Conservation (phyloP, 35 echinoderm and acorn worm species). For the Heliocidaris tuberculata region DNA sequence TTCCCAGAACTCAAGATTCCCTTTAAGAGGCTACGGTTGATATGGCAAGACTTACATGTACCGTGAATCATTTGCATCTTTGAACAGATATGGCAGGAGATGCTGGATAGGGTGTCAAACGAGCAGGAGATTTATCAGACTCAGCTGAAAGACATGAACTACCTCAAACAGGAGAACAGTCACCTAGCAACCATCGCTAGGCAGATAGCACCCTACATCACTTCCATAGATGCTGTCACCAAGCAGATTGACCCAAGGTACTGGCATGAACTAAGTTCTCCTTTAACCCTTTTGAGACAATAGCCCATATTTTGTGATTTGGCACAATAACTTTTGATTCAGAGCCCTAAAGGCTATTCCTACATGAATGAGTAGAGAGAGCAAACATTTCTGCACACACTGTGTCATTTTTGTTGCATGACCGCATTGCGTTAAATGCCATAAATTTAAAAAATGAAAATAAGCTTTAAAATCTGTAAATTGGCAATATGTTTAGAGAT, state of each 20-base stretch:
- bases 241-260: constrained; percentile 56
- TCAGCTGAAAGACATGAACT: constrained; percentile 56
- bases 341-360: too few species aligned
- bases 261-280: neutral
- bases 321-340: too few species aligned
- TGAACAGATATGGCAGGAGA: constrained; percentile 65
- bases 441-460: neutral
- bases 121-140: constrained; percentile 57
- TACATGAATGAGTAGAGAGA: too few species aligned
- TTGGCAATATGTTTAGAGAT: too few species aligned
- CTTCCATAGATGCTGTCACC: constrained; percentile 40
- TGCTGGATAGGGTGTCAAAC: constrained; percentile 35
- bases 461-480: neutral
- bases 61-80: too few species aligned
- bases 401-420: neutral
- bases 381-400: too few species aligned
- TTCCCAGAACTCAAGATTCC: too few species aligned
- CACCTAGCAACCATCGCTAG: constrained; percentile 54
- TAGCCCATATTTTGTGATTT: neutral
- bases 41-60: too few species aligned
- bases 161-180: constrained; percentile 55
- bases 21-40: too few species aligned
- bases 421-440: neutral
- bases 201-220: constrained; percentile 58
- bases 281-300: too few species aligned